Base-by-base conservation (phyloP, 2,113 vertebrate species). In the Barnardius zonarius region DNA sequence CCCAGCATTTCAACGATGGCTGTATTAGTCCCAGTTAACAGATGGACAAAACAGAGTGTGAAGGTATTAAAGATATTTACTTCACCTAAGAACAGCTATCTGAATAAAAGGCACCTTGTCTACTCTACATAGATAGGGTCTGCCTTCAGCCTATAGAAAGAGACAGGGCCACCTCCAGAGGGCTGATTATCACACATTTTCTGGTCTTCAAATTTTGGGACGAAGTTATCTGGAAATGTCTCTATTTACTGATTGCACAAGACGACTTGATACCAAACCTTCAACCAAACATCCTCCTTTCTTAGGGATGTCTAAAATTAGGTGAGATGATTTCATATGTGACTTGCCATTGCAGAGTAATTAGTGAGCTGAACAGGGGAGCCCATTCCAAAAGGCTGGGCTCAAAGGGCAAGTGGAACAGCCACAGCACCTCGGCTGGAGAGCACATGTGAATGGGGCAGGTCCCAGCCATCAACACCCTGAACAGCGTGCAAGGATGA, bases 31-130 rank as follows among this genome's bases (percentile, higher is more conserved):
- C 19, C 46, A 51, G 12, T 68, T 86, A 81, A 70, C 33, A 67
- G 69, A 86, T n/a, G 64, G 43, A 10, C 31, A 82, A 91, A 92
- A 75, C 1, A 70, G 13, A 14, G 17, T 72, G 9, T 82, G 51
- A 83, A 84, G 35, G 24, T 82, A 37, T 25, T 86, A 67, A 81
- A 80, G n/a, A 59, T 62, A 83, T 91, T 91, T 72, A 72, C 13
- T 31, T 88, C 51, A 49, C 11, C 24, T 67, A 48, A 37, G 57
- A 76, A 54, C 31, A 88, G 22, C 27, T 62, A 54, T 73, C 48
- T 94, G 92, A 94, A 76, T 72, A 66, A n/a, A 62, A 90, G 54
- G 14, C 20, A 57, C 25, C 59, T 37, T 83, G 44, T 62, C 67
- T 67, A 30, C 48, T 80, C 35, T 83, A 3, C 18, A 83, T 73